Conservation (phyloP, 2,113 vertebrate genomes). For the Paramisgurnus dabryanus region DNA sequence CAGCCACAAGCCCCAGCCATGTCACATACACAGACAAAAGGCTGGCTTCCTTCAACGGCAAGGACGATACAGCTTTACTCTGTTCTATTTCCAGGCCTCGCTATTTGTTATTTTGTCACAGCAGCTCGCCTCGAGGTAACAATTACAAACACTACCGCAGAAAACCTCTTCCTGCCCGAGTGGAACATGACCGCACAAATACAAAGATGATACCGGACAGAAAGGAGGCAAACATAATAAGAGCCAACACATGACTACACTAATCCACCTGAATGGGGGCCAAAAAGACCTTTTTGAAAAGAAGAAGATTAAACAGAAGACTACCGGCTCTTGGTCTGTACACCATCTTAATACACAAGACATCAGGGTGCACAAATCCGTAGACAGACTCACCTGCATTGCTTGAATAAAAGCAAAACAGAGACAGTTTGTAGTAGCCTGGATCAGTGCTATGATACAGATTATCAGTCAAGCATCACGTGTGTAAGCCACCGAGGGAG, state of each 20-base stretch:
- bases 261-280: slow-evolving; percentile 52
- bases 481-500: not conserved
- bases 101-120: slow-evolving; percentile 16
- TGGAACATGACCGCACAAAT: slow-evolving; percentile 12
- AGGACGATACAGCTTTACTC: not conserved
- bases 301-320: slow-evolving; percentile 35
- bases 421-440: not conserved
- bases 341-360: not conserved
- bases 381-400: not conserved
- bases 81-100: slow-evolving; percentile 13
- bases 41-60: not conserved
- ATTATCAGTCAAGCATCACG: slow-evolving; percentile 33
- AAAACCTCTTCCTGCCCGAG: not conserved
- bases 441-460: slow-evolving; percentile 37
- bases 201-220: slow-evolving; percentile 1
- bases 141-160: not conserved
- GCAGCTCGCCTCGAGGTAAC: slow-evolving; percentile 15
- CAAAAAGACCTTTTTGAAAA: slow-evolving; percentile 45
- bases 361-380: not conserved
- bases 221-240: slow-evolving; percentile 56
- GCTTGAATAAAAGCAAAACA: not conserved
- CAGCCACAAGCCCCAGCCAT: not conserved
- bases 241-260: slow-evolving; percentile 60
- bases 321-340: not conserved
- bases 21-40: slow-evolving; percentile 25